phyloP scores from a whole-genome alignment of 2,888 invertebrate species.

The Mesorhabditis spiculigera region DNA sequence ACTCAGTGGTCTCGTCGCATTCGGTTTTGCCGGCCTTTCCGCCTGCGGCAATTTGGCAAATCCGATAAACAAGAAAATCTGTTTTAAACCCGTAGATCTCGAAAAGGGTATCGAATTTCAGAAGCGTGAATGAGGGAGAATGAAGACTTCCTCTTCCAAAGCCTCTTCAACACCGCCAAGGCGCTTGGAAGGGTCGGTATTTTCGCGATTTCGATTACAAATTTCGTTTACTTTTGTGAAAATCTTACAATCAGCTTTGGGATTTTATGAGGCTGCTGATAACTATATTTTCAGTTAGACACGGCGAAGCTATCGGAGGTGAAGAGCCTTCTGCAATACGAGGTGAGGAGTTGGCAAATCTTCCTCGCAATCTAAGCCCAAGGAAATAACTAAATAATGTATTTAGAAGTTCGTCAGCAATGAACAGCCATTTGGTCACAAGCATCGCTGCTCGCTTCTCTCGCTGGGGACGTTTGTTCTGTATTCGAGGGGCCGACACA shows the following conservation, averaged over 20 bases:
- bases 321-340: conserved; percentile 19
- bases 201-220: neutral
- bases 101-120: too few species aligned
- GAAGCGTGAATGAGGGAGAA: conserved; percentile 28
- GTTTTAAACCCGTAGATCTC: too few species aligned
- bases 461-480: conserved; percentile 45
- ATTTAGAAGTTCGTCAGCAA: conserved; percentile 21
- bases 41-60: too few species aligned
- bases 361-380: conserved; percentile 6
- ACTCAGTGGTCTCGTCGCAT: too few species aligned
- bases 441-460: conserved; percentile 48
- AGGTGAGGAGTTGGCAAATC: conserved; percentile 19
- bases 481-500: conserved; percentile 37
- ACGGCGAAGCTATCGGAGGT: conserved; percentile 27
- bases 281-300: conserved; percentile 21
- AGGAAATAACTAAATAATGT: neutral
- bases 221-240: neutral
- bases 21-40: too few species aligned
- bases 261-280: too few species aligned
- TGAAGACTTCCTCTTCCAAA: conserved; percentile 50
- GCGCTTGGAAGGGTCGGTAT: conserved; percentile 38
- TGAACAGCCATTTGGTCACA: conserved; percentile 46
- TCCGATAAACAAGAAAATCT: too few species aligned
- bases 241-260: too few species aligned
- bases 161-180: conserved; percentile 47